A percentile compares a stretch with the other conserved stretches of the same genome.
phyloP scores from a whole-genome alignment of 2,113 vertebrate species.

The Tylochromis polylepis region DNA sequence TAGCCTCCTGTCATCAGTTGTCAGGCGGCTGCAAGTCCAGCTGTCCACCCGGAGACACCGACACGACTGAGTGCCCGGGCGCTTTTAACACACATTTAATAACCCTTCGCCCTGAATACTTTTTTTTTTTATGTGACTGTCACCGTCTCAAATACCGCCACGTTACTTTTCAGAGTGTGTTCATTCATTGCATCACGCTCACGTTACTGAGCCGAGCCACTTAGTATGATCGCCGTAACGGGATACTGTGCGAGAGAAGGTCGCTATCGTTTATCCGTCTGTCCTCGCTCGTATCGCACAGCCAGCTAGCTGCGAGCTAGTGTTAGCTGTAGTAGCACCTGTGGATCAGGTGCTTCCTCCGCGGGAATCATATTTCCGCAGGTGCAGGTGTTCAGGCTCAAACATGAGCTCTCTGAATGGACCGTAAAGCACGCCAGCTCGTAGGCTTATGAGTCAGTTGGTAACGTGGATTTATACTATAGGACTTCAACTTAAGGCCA shows the following conservation, averaged over 20 bases:
- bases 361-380: slow-evolving; percentile 47
- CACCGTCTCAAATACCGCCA: neutral
- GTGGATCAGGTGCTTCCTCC: slow-evolving; percentile 57
- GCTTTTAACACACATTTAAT: neutral
- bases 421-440: neutral
- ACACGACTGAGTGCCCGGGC: neutral
- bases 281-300: slow-evolving; percentile 6
- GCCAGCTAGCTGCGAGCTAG: neutral
- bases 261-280: neutral
- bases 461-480: neutral
- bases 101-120: no score
- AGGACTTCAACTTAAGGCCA: neutral
- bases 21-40: neutral
- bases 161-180: neutral
- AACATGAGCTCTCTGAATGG: neutral
- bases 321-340: slow-evolving; percentile 49
- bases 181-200: neutral
- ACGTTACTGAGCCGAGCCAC: neutral
- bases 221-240: neutral
- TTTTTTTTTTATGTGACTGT: neutral
- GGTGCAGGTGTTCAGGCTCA: neutral
- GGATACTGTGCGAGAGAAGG: neutral
- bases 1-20: slow-evolving; percentile 4
- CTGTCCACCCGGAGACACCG: neutral
- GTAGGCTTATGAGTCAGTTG: neutral